phyloP scores from a whole-genome alignment of 2,797 vertebrate species.

The Manis pentadactyla region DNA sequence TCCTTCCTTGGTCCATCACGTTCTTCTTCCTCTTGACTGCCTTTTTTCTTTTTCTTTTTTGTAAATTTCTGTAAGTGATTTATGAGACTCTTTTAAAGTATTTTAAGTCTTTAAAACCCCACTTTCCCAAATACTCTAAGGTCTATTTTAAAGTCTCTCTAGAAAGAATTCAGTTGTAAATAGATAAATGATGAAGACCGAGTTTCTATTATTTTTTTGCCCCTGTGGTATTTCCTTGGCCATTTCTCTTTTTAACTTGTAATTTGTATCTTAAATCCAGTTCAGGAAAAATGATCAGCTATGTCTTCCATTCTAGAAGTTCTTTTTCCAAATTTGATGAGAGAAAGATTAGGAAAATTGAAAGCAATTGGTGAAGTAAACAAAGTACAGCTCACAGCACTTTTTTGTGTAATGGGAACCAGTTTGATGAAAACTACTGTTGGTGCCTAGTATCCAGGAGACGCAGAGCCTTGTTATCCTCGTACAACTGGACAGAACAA shows the following conservation, averaged over 20 bases:
- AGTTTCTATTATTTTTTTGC: not conserved
- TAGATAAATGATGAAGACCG: not conserved
- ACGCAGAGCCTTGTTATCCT: not conserved
- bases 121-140: not conserved
- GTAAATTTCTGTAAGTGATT: conserved; percentile 32
- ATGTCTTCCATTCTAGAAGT: conserved; percentile 14
- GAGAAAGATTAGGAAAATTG: not conserved
- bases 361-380: conserved; percentile 31
- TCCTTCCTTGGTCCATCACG: not conserved
- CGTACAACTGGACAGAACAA: not conserved
- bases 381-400: not conserved
- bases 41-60: not conserved
- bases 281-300: not conserved
- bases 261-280: not conserved
- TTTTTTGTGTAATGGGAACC: not conserved
- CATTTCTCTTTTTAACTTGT: not conserved
- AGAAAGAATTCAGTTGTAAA: not conserved
- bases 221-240: not conserved
- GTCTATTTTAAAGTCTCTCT: not conserved
- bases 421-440: not conserved
- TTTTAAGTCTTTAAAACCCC: not conserved
- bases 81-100: not conserved
- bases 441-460: not conserved
- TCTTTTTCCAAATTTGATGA: not conserved
- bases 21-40: not conserved